A percentile compares a stretch with the other conserved stretches of the same genome.
These are phyloP conservation scores for Anoplolepis gracilipes DNA, from an alignment of 1,140 invertebrate genomes.

Conservation along the genomic window DNA sequence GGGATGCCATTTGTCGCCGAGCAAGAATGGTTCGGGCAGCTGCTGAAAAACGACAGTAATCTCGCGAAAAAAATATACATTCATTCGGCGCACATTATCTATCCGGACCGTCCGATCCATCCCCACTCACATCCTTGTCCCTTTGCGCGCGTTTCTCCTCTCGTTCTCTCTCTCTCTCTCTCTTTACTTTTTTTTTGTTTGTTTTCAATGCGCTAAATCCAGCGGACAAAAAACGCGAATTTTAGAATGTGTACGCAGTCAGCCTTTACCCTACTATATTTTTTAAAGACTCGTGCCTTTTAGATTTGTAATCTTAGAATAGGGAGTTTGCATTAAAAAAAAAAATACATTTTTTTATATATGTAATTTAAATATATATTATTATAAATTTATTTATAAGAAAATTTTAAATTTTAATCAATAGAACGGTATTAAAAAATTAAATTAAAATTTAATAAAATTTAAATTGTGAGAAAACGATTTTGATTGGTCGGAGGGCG, in stretches of 20 bases:
- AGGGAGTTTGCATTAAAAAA: too few species aligned
- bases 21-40: constrained; percentile 66
- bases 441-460: too few species aligned
- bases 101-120: constrained; percentile 44
- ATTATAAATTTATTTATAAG: too few species aligned
- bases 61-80: constrained; percentile 72
- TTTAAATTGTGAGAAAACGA: too few species aligned
- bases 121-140: constrained; percentile 3
- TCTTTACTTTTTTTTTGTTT: constrained; percentile 17
- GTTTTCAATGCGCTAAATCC: constrained; percentile 34
- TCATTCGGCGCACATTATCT: constrained; percentile 62
- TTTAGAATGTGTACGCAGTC: constrained; percentile 16
- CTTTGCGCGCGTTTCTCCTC: background rate
- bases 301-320: too few species aligned
- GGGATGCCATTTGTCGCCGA: constrained; percentile 75
- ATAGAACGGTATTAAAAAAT: too few species aligned
- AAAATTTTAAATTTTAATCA: too few species aligned
- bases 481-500: too few species aligned
- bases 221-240: constrained; percentile 54
- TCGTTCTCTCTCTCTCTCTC: background rate
- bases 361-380: too few species aligned
- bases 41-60: constrained; percentile 74
- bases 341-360: too few species aligned
- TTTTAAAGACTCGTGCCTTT: constrained; percentile 18
- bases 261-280: background rate